Evolutionary conservation across 2,888 invertebrate genomes (phyloP), one percentile per base, ranked within the genome.

Genomic region (Dasypolia templi): DNA sequence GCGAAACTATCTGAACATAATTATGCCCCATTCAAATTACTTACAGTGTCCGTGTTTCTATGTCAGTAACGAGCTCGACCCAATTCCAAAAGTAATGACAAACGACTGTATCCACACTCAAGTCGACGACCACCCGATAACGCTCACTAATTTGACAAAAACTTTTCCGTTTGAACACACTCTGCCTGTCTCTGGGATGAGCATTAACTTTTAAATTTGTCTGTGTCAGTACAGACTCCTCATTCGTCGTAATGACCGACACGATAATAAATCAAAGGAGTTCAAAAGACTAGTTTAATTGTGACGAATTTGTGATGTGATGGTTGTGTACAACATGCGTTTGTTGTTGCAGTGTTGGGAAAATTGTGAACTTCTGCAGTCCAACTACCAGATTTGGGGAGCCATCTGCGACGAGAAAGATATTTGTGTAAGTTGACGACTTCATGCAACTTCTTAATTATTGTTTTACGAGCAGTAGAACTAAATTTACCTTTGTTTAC

Each of bases 341-440:
- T 91, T 92, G 92, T 96, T 96, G 96, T 96, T 97, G 94, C 97
- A 97, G 97, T 97, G 97, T 92, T 97, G 97, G 97, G 97, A 97
- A 94, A 97, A 97, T 92, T 97, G 97, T 95, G 97, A 97, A 92
- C 96, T 97, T 86, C 96, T 97, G 82, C 97, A 97, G 92, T 97
- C 97, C 62, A 97, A 97, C 94, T 97, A 97, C 93, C 97, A 97
- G 94, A 97, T 97, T 58, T 97, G 97, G 97, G 97, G 97, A 65
- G 97, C 97, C 81, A 97, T 97, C 92, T 97, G 97, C 92, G 97
- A 97, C 87, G 97, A 97, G 88, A 97, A 97, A 90, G 97, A 97
- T 90, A 97, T 97, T 92, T 97, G 97, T 92, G 97, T 97, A 97
- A 97, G 97, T 97, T 75, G 53, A 65, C 12, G 64, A 29, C 58